A percentile compares a stretch with the other conserved stretches of the same genome.
These are phyloP conservation scores for Thrips palmi DNA, from an alignment of 1,140 invertebrate genomes.

Conservation along the genomic window DNA sequence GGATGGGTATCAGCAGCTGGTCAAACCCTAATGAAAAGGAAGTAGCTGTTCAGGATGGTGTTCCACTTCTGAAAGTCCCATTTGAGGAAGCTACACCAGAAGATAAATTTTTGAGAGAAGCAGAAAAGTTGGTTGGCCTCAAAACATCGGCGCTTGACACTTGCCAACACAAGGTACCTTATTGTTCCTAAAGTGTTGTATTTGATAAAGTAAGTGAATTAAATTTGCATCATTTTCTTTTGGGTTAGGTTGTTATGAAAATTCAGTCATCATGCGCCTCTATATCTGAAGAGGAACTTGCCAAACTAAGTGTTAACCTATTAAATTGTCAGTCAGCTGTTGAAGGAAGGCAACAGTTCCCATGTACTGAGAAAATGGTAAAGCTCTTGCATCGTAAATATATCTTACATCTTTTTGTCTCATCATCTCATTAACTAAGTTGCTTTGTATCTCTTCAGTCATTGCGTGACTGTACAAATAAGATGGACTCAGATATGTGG, in stretches of 20 bases:
- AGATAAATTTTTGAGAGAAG: conserved; percentile 43
- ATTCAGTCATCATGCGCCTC: conserved; percentile 33
- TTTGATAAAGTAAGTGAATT: conserved; percentile 2
- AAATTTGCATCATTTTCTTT: conserved; percentile 11
- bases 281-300: conserved; percentile 43
- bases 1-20: too few relatives aligned
- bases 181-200: not conserved
- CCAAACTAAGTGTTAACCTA: conserved; percentile 44
- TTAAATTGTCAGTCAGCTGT: conserved; percentile 46
- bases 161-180: conserved; percentile 39
- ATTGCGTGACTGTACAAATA: conserved; percentile 37
- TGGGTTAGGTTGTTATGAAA: conserved; percentile 34
- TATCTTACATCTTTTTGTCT: not conserved
- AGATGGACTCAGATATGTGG: conserved; percentile 49
- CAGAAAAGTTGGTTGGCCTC: conserved; percentile 33
- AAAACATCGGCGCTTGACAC: conserved; percentile 36
- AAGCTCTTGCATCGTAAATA: conserved; percentile 2
- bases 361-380: conserved; percentile 42
- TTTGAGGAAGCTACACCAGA: conserved; percentile 41
- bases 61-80: conserved; percentile 25
- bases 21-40: too few relatives aligned
- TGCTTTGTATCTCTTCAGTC: conserved; percentile 21
- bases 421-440: conserved; percentile 3
- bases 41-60: too few relatives aligned
- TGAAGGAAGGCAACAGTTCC: conserved; percentile 37